Evolutionary conservation across 2,113 vertebrate genomes (phyloP).

Genomic region (Amblyopsis rosae): DNA sequence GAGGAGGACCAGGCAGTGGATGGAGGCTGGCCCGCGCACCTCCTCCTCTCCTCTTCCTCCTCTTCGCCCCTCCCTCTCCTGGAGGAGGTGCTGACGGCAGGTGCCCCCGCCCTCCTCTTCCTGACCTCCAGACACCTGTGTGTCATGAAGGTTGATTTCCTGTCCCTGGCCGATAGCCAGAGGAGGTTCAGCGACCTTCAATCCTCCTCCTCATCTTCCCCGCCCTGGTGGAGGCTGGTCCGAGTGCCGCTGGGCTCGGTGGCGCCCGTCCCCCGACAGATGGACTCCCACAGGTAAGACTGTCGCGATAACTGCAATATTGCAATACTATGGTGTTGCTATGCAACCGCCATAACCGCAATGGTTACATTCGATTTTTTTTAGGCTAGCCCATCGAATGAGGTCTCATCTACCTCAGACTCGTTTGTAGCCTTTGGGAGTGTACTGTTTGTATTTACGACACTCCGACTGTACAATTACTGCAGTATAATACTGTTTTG

Average conservation of each 20-base stretch:
- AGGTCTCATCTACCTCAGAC: too few relatives aligned
- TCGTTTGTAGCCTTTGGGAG: too few relatives aligned
- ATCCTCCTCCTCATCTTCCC: slow-evolving; percentile 43
- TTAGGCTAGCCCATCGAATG: too few relatives aligned
- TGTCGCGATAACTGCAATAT: neutral
- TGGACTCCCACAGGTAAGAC: neutral
- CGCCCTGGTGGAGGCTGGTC: slow-evolving; percentile 72
- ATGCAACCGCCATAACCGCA: too few relatives aligned
- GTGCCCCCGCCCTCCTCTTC: slow-evolving; percentile 84
- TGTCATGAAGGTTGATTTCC: slow-evolving; percentile 85
- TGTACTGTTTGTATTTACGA: too few relatives aligned
- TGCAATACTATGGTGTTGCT: too few relatives aligned
- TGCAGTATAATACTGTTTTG: too few relatives aligned
- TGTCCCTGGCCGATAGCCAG: slow-evolving; percentile 69
- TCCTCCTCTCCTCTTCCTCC: slow-evolving; percentile 63
- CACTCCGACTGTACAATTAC: too few relatives aligned
- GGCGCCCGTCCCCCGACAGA: slow-evolving; percentile 76
- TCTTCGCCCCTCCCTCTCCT: slow-evolving; percentile 30
- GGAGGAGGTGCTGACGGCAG: slow-evolving; percentile 46
- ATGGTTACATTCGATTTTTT: too few relatives aligned
- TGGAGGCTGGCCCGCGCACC: slow-evolving; percentile 83
- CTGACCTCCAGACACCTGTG: slow-evolving; percentile 86
- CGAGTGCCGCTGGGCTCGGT: slow-evolving; percentile 84
- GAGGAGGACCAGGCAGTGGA: slow-evolving; percentile 79
- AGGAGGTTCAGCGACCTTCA: slow-evolving; percentile 56